phyloP scores from a whole-genome alignment of 2,113 vertebrate genomes.

The Dasyprocta punctata region DNA sequence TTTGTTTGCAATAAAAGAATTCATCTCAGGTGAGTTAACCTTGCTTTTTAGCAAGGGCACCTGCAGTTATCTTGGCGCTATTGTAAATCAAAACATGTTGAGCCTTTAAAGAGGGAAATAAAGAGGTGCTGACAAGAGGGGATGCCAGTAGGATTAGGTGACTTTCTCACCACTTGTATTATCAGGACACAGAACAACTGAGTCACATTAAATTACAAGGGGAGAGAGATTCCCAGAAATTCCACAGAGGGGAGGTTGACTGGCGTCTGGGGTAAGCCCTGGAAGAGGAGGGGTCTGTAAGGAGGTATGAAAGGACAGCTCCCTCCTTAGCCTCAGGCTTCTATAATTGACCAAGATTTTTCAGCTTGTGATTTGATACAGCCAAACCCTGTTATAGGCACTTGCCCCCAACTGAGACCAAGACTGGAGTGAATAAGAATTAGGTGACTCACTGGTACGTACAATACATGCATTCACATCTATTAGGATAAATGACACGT shows the following conservation, averaged over 20 bases:
- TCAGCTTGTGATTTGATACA: conserved; percentile 90
- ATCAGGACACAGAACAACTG: conserved; percentile 85
- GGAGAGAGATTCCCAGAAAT: conserved; percentile 89
- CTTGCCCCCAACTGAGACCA: conserved; percentile 89
- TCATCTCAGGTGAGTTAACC: conserved; percentile 92
- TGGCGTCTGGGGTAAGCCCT: conserved; percentile 81
- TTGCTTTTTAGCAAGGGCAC: conserved; percentile 89
- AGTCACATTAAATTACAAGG: conserved; percentile 90
- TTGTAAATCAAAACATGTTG: conserved; percentile 91
- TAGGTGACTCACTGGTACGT: conserved; percentile 85
- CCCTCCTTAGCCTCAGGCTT: conserved; percentile 85
- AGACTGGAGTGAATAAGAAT: conserved; percentile 89
- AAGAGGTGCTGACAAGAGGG: conserved; percentile 90
- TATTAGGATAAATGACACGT: conserved; percentile 90
- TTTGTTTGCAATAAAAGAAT: conserved; percentile 89
- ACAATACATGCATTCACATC: conserved; percentile 86
- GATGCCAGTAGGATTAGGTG: conserved; percentile 88
- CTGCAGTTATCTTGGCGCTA: conserved; percentile 88
- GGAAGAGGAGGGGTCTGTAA: conserved; percentile 81
- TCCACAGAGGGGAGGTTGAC: conserved; percentile 86
- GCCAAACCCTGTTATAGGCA: conserved; percentile 88
- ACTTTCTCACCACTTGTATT: conserved; percentile 88
- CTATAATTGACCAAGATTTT: conserved; percentile 89
- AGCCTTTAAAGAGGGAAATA: conserved; percentile 90
- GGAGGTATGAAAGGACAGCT: conserved; percentile 83